These are phyloP conservation scores for Leucoraja erinaceus DNA, from an alignment of 2,113 vertebrate species.

Conservation along the genomic window DNA sequence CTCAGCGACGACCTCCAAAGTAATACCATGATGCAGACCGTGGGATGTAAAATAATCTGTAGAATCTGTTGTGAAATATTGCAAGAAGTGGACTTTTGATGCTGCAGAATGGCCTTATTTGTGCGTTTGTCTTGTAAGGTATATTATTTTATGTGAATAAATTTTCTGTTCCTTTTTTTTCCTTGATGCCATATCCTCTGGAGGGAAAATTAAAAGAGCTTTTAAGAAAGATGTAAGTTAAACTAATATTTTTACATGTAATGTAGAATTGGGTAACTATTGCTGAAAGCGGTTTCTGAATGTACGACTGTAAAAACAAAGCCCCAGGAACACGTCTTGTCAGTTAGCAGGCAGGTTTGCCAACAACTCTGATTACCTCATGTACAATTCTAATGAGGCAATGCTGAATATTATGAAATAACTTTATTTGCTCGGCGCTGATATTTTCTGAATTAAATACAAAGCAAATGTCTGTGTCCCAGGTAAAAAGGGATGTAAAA, in stretches of 20 bases:
- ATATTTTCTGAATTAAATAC: not conserved
- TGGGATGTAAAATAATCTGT: slow-evolving; percentile 96
- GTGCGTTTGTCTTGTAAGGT: slow-evolving; percentile 79
- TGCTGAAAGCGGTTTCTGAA: slow-evolving; percentile 63
- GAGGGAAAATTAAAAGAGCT: slow-evolving; percentile 47
- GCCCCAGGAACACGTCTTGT: slow-evolving; percentile 61
- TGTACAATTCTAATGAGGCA: not conserved
- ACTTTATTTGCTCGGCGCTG: slow-evolving; percentile 25
- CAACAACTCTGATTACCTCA: slow-evolving; percentile 49
- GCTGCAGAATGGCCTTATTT: slow-evolving; percentile 80
- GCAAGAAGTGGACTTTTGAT: slow-evolving; percentile 77
- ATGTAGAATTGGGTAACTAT: slow-evolving; percentile 60
- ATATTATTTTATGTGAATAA: slow-evolving; percentile 86
- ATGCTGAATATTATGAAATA: not conserved
- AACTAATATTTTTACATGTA: slow-evolving; percentile 71
- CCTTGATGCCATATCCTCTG: slow-evolving; percentile 65
- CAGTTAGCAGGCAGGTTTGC: slow-evolving; percentile 55
- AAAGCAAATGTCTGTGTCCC: slow-evolving; percentile 30
- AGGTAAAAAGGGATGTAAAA: slow-evolving; percentile 4
- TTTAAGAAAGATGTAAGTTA: slow-evolving; percentile 52
- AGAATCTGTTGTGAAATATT: slow-evolving; percentile 85
- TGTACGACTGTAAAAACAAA: slow-evolving; percentile 64
- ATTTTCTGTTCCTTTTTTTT: slow-evolving; percentile 56
- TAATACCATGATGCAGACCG: slow-evolving; percentile 78
- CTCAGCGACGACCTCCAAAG: slow-evolving; percentile 39